These are phyloP conservation scores for Tribolium madens DNA, from an alignment of 1,140 invertebrate species.

Conservation along the genomic window DNA sequence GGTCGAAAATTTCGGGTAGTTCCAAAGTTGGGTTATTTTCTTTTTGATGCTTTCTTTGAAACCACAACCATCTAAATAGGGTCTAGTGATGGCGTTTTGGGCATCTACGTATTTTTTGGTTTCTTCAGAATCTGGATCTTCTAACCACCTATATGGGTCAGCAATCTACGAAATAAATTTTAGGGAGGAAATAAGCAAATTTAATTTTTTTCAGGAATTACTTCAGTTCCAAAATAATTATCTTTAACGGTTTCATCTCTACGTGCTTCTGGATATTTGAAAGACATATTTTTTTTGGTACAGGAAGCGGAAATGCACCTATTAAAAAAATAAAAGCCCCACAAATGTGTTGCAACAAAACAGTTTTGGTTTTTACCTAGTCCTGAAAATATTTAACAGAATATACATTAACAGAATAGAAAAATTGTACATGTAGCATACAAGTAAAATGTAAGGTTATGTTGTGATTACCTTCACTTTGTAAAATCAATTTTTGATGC, in stretches of 20 bases:
- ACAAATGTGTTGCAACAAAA: neutral
- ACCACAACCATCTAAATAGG: constrained; percentile 85
- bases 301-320: constrained; percentile 40
- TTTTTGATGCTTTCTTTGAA: constrained; percentile 79
- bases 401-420: constrained; percentile 39
- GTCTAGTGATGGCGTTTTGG: constrained; percentile 90
- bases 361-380: constrained; percentile 6
- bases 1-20: constrained; percentile 95
- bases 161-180: constrained; percentile 73
- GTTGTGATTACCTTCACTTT: constrained; percentile 14
- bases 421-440: constrained; percentile 29
- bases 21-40: constrained; percentile 90
- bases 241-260: constrained; percentile 85
- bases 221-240: constrained; percentile 85
- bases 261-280: constrained; percentile 79
- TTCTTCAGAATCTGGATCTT: constrained; percentile 93
- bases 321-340: constrained; percentile 40
- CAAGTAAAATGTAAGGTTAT: constrained; percentile 15
- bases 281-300: constrained; percentile 50
- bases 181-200: constrained; percentile 14
- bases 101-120: constrained; percentile 92
- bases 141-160: constrained; percentile 97
- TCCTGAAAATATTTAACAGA: constrained; percentile 39
- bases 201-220: constrained; percentile 66
- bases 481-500: neutral